Base-by-base conservation (phyloP, 2,113 vertebrate genomes). In the Podarcis raffonei region DNA sequence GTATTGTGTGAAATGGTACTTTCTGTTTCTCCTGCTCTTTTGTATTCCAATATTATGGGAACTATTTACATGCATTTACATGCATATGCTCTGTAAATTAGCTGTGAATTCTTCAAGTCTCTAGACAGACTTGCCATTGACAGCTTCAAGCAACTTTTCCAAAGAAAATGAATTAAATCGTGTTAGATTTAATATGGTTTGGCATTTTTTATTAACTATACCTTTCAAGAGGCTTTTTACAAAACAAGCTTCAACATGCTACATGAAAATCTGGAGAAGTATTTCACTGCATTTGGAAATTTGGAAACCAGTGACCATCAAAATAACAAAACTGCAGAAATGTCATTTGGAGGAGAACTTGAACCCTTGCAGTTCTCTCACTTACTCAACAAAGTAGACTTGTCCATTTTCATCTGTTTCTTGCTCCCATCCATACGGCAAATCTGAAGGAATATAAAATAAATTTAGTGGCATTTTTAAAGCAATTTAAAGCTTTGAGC, bases 381-480 rank as follows among this genome's bases (percentile, higher is more conserved):
- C 99, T 98, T 97, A 99, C 99, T 99, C 99, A 11, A 99, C 98
- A 96, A 99, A 99, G 96, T 98, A 97, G 25, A 98, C 96, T 91
- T 99, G 98, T 81, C 99, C 99, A 0, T 98, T 99, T 92, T 98
- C 98, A 95, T 99, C 98, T 0, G 97, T 98, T 96, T 99, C 98
- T 94, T 99, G 98, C 85, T 99, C 99, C 99, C 99, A 99, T 65
- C 99, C 99, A 77, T 99, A 99, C 0, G 99, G 99, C 87, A 99
- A 92, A 96, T 98, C 99, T 99, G 95, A 90, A 96, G 84, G 95
- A 95, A 32, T 53, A 96, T 23, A 94, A 4, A 39, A 2, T 71
- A 68, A 57, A 79, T 86, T 77, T 25, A 88, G 48, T 75, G 15
- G 35, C 6, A 80, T 15, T 68, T 81, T 35, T 35, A 81, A 84